A percentile compares a stretch with the other conserved stretches of the same genome.
These are phyloP conservation scores for Homalodisca vitripennis DNA, from an alignment of 1,140 invertebrate species.

Conservation along the genomic window DNA sequence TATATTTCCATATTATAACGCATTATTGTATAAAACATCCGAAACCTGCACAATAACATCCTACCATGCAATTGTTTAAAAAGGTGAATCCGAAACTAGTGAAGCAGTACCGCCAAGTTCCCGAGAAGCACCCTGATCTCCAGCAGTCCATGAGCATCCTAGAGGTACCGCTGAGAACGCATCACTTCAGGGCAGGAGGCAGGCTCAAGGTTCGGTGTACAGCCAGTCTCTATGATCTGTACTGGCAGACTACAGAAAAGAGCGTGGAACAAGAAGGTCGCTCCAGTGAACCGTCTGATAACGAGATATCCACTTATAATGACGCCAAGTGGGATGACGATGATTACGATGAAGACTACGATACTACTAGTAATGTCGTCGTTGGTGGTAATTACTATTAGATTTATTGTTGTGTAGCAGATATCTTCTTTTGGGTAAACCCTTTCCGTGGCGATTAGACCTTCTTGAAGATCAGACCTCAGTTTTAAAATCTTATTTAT, in stretches of 20 bases:
- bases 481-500: no score
- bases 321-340: slow-evolving; percentile 4
- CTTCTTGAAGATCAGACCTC: no score
- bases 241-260: slow-evolving; percentile 61
- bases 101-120: slow-evolving; percentile 26
- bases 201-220: slow-evolving; percentile 62
- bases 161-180: slow-evolving; percentile 50
- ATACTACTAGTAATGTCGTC: background rate
- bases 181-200: slow-evolving; percentile 54
- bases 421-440: no score
- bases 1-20: no score
- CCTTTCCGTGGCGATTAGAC: no score
- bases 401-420: no score
- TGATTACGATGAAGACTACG: background rate
- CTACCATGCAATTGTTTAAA: slow-evolving; percentile 60
- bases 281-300: background rate
- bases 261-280: slow-evolving; percentile 55
- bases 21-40: background rate
- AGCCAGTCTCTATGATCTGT: slow-evolving; percentile 60
- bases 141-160: slow-evolving; percentile 35
- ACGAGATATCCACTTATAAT: background rate
- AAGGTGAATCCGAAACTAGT: slow-evolving; percentile 32
- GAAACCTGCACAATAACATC: slow-evolving; percentile 46
- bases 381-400: background rate
- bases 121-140: slow-evolving; percentile 25